These are phyloP conservation scores for Dolichopus griseipennis DNA, from an alignment of 2,888 invertebrate species.

Conservation along the genomic window DNA sequence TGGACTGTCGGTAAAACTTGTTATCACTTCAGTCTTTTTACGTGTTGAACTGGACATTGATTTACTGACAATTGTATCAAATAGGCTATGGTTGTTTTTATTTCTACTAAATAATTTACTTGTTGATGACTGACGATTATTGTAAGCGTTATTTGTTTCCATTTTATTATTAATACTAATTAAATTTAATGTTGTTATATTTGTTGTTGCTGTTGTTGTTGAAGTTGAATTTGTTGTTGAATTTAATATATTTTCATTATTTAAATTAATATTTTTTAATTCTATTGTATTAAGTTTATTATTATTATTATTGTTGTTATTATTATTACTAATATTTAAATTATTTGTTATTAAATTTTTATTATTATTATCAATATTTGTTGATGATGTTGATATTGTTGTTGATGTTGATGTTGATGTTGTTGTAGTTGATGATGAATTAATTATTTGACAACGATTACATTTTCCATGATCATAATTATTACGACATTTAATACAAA, in stretches of 20 bases:
- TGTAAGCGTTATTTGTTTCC: background rate
- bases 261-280: slow-evolving; percentile 9
- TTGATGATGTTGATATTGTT: slow-evolving; percentile 16
- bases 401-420: slow-evolving; percentile 19
- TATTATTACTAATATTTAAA: background rate
- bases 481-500: slow-evolving; percentile 34
- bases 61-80: slow-evolving; percentile 20
- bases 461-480: slow-evolving; percentile 33
- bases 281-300: background rate
- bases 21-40: slow-evolving; percentile 42
- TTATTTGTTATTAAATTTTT: background rate
- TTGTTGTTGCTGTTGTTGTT: slow-evolving; percentile 9
- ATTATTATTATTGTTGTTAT: slow-evolving; percentile 16
- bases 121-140: background rate
- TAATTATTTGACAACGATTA: slow-evolving; percentile 30
- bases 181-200: slow-evolving; percentile 8
- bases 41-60: slow-evolving; percentile 17
- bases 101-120: slow-evolving; percentile 2
- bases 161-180: slow-evolving; percentile 7
- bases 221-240: background rate
- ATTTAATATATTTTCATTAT: slow-evolving; percentile 25
- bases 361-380: background rate
- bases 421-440: slow-evolving; percentile 14
- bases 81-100: slow-evolving; percentile 16
- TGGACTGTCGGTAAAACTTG: slow-evolving; percentile 44